These are phyloP conservation scores for Encarsia formosa DNA, from an alignment of 2,888 invertebrate species.

Conservation along the genomic window DNA sequence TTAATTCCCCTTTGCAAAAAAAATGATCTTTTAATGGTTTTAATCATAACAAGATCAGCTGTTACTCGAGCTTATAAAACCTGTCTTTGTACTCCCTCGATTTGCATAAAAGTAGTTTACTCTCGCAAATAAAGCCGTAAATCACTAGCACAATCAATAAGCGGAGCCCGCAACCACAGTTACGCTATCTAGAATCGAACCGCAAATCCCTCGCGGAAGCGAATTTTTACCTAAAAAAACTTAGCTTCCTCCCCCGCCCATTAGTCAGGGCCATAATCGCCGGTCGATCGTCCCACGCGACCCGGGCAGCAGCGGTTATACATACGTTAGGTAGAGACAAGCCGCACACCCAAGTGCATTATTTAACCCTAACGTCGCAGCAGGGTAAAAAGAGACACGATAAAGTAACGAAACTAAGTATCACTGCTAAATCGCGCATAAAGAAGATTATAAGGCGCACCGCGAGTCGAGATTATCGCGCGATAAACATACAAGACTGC, in stretches of 20 bases:
- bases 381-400: slow-evolving; percentile 16
- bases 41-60: too few relatives aligned
- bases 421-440: slow-evolving; percentile 31
- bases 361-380: slow-evolving; percentile 28
- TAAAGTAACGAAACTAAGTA: slow-evolving; percentile 37
- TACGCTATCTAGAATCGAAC: too few relatives aligned
- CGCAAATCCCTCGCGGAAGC: too few relatives aligned
- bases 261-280: slow-evolving; percentile 35
- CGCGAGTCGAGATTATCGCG: slow-evolving; percentile 7
- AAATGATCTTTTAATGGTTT: too few relatives aligned
- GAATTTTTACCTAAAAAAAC: too few relatives aligned
- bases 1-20: too few relatives aligned
- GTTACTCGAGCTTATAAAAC: too few relatives aligned
- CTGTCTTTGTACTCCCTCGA: too few relatives aligned
- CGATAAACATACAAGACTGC: not conserved
- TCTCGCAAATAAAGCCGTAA: too few relatives aligned
- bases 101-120: too few relatives aligned
- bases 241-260: slow-evolving; percentile 12
- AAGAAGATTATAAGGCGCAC: slow-evolving; percentile 24
- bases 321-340: slow-evolving; percentile 6
- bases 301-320: slow-evolving; percentile 22
- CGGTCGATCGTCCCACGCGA: slow-evolving; percentile 35
- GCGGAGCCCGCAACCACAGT: too few relatives aligned
- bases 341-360: slow-evolving; percentile 29
- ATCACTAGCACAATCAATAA: too few relatives aligned